Evolutionary conservation across 2,113 vertebrate genomes (phyloP), one percentile per base, ranked within the genome.

Genomic region (Chaenocephalus aceratus): DNA sequence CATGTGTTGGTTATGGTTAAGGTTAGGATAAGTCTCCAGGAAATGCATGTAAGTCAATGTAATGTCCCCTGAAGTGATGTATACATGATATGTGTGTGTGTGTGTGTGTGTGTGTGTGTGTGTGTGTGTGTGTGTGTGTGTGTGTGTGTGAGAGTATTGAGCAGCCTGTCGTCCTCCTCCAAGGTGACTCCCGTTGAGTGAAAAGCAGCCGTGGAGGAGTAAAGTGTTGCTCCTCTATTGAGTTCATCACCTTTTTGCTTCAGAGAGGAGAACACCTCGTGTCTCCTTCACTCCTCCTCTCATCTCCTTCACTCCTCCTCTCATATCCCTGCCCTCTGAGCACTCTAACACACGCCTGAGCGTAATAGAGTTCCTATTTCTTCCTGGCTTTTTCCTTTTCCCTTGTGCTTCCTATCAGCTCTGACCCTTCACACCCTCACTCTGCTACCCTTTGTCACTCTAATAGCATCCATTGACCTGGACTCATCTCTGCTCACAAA

Each of bases 181-280:
- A 86, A 84, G 77, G 90, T 88, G 80, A 23, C 44, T 8, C 12
- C 57, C 18, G 79, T 68, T 10, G 23, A 57, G 63, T 48, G 64
- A 74, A 75, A 71, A 71, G 84, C 81, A 13, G 80, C 74, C 60
- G 72, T 59, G 13, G 71, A 44, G 69, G 72, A 72, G 75, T 66
- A 44, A 72, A 81, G 61, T 44, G 80, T 16, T 21, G 21, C 72
- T 80, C 46, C 1, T n/a, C 53, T 72, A 23, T 81, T 83, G 84
- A 75, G 52, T 87, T 82, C 88, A 81, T 71, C 85, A 49, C 41
- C 54, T 54, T 18, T 72, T 86, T 75, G 80, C 78, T 85, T 86
- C 69, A 75, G 72, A 5, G 0, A 64, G 59, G 10, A 59, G 52
- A 64, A 83, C 44, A 1, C 16, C 79, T 68, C 10, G 76, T 45